Conservation (phyloP, 2,888 invertebrate species). For the Piscicola geometra region DNA sequence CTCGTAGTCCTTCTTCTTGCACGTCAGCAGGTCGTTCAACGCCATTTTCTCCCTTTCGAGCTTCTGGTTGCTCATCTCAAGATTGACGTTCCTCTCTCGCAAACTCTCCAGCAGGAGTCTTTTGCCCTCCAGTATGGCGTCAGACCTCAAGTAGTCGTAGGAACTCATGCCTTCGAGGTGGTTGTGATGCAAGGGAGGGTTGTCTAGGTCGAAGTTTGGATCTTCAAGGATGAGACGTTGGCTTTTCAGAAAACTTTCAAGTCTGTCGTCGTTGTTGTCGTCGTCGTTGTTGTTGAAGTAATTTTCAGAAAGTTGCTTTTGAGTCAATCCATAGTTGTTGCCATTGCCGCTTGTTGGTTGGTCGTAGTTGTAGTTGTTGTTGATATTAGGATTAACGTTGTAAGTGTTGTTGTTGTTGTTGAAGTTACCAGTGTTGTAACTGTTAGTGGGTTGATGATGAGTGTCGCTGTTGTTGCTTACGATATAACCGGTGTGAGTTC, state of each 20-base stretch:
- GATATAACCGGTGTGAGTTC: neutral
- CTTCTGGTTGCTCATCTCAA: constrained; percentile 40
- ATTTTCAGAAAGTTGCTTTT: neutral
- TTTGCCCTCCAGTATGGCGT: constrained; percentile 44
- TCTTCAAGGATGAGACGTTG: constrained; percentile 7
- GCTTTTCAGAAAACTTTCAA: neutral
- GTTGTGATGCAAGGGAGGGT: neutral
- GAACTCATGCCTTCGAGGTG: constrained; percentile 23
- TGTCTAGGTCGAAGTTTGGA: neutral
- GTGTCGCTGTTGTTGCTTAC: neutral
- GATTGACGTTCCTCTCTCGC: constrained; percentile 41
- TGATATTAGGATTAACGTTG: neutral
- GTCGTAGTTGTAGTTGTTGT: neutral
- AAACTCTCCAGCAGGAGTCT: constrained; percentile 44
- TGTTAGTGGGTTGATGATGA: neutral
- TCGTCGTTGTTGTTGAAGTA: constrained; percentile 7
- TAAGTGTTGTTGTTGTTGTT: neutral
- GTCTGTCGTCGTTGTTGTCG: constrained; percentile 2
- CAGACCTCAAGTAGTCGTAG: constrained; percentile 36
- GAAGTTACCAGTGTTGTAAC: neutral
- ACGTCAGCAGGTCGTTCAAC: constrained; percentile 40
- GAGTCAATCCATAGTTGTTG: neutral
- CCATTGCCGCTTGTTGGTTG: neutral
- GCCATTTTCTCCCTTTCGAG: constrained; percentile 43
- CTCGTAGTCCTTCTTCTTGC: constrained; percentile 42